Percentiles rank a stretch among this genome's conserved stretches.
Conservation (phyloP, 1,140 invertebrate species). For the Lasaia peninsularis region DNA sequence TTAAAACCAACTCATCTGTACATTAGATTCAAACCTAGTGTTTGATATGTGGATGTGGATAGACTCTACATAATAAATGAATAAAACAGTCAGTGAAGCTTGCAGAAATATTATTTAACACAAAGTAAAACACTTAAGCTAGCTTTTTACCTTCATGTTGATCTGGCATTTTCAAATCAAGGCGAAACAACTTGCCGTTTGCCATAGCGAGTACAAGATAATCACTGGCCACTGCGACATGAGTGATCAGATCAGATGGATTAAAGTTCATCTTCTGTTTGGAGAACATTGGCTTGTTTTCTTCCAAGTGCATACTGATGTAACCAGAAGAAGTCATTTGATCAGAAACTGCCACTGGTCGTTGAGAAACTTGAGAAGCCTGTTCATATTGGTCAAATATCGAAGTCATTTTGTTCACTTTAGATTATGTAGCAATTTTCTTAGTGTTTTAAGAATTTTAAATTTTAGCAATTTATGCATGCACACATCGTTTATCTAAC, state of each 20-base stretch:
- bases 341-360: constrained; percentile 38
- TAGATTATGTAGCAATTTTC: background rate
- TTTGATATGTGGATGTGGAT: no score
- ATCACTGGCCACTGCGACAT: constrained; percentile 89
- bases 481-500: no score
- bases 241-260: constrained; percentile 86
- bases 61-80: no score
- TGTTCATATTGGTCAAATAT: constrained; percentile 89
- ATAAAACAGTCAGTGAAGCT: no score
- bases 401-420: constrained; percentile 79
- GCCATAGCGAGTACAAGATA: constrained; percentile 90
- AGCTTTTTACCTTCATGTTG: constrained; percentile 89
- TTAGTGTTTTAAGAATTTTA: no score
- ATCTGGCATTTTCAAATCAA: constrained; percentile 89
- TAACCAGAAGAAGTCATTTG: constrained; percentile 79
- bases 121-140: background rate
- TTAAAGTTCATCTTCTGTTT: constrained; percentile 88
- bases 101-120: background rate
- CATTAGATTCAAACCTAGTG: no score
- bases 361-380: constrained; percentile 78
- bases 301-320: constrained; percentile 83
- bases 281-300: constrained; percentile 87
- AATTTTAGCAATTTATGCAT: no score
- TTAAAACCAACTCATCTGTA: no score
- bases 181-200: constrained; percentile 87